Evolutionary conservation across 1,140 invertebrate genomes (phyloP).

Genomic region (Drosophila orosa): DNA sequence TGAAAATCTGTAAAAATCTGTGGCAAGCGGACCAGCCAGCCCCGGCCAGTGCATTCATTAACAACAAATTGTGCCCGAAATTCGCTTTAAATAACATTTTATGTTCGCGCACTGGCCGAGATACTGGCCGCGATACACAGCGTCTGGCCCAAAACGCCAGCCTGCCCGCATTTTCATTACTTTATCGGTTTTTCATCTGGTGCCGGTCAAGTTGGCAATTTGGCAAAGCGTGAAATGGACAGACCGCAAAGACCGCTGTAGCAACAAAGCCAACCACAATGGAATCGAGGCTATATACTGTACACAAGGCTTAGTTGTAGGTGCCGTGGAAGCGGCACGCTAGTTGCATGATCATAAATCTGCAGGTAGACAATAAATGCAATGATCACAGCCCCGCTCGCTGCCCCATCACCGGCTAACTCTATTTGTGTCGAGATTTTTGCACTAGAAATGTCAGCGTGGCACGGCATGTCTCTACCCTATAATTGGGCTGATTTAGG

Average conservation of each 20-base stretch:
- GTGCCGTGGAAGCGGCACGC: slow-evolving; percentile 53
- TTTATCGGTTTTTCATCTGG: slow-evolving; percentile 54
- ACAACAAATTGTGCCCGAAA: slow-evolving; percentile 78
- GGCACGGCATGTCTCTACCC: slow-evolving; percentile 34
- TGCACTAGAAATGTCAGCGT: slow-evolving; percentile 58
- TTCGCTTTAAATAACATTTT: slow-evolving; percentile 82
- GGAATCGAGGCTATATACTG: slow-evolving; percentile 27
- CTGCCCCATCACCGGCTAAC: slow-evolving; percentile 14
- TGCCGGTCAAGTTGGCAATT: slow-evolving; percentile 81
- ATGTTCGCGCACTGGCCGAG: slow-evolving; percentile 58
- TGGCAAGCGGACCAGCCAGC: slow-evolving; percentile 26
- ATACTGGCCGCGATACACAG: slow-evolving; percentile 29
- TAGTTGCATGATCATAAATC: slow-evolving; percentile 63
- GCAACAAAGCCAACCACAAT: slow-evolving; percentile 31
- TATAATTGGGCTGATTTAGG: slow-evolving; percentile 12
- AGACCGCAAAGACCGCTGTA: slow-evolving; percentile 49
- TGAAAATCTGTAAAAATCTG: slow-evolving; percentile 37
- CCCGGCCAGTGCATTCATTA: slow-evolving; percentile 73
- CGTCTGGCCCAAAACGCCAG: slow-evolving; percentile 20
- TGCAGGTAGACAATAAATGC: slow-evolving; percentile 61
- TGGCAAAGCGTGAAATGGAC: slow-evolving; percentile 79
- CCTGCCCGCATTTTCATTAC: slow-evolving; percentile 66
- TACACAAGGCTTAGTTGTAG: slow-evolving; percentile 29
- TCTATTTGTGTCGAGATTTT: slow-evolving; percentile 53
- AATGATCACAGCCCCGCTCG: slow-evolving; percentile 23